Percentiles rank a stretch among this genome's conserved stretches.
phyloP scores from a whole-genome alignment of 1,140 invertebrate species.

The Anastrepha obliqua region DNA sequence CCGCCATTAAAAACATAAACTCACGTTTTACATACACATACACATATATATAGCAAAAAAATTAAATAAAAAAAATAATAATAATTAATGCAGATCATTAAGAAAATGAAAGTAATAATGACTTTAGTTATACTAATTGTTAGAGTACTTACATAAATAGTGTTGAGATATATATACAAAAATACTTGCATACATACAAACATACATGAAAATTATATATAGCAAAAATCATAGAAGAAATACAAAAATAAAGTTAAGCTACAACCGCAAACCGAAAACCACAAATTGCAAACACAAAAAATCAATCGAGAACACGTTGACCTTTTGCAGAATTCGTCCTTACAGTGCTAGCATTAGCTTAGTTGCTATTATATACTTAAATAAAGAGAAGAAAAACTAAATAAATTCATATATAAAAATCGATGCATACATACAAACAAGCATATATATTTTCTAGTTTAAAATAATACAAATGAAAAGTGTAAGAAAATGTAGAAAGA shows the following conservation, averaged over 20 bases:
- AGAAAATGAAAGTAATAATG: background rate
- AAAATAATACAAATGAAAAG: no score
- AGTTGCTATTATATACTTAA: slow-evolving; percentile 39
- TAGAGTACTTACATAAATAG: slow-evolving; percentile 11
- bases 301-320: slow-evolving; percentile 49
- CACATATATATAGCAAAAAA: slow-evolving; percentile 15
- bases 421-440: background rate
- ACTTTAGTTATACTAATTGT: slow-evolving; percentile 39
- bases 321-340: slow-evolving; percentile 52
- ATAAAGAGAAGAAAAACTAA: background rate
- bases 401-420: no score
- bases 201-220: background rate
- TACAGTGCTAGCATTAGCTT: slow-evolving; percentile 52
- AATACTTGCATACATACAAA: slow-evolving; percentile 31
- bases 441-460: background rate
- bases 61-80: slow-evolving; percentile 30
- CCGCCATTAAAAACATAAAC: slow-evolving; percentile 16
- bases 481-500: no score
- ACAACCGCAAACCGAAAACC: slow-evolving; percentile 25
- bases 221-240: no score
- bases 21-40: slow-evolving; percentile 25
- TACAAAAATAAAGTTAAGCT: background rate
- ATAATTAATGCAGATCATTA: no score
- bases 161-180: background rate
- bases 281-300: slow-evolving; percentile 40